A percentile compares a stretch with the other conserved stretches of the same genome.
Conservation (phyloP, 2,113 vertebrate genomes). For the Rhinichthys klamathensis region DNA sequence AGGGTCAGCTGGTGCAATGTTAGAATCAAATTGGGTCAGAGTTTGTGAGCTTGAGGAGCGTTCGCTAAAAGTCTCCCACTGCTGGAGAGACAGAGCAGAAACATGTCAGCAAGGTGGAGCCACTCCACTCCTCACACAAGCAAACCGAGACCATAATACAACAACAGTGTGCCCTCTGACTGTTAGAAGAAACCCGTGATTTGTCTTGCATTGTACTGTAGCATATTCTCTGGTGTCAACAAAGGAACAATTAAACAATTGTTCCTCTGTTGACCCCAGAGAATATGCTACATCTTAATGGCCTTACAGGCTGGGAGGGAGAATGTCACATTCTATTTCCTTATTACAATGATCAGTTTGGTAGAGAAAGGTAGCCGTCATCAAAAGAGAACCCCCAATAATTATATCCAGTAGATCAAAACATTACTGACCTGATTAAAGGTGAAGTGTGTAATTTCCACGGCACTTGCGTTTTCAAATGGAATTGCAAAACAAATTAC, state of each 20-base stretch:
- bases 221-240: not conserved
- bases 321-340: not conserved
- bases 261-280: not conserved
- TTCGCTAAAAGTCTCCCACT: slow-evolving; percentile 99
- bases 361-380: not conserved
- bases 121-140: slow-evolving; percentile 43
- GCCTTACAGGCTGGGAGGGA: not conserved
- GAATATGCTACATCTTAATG: not conserved
- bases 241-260: not conserved
- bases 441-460: not conserved
- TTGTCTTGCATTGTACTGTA: not conserved
- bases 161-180: slow-evolving; percentile 27
- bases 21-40: slow-evolving; percentile 99
- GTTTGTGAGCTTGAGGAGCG: slow-evolving; percentile 99
- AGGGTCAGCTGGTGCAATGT: slow-evolving; percentile 99
- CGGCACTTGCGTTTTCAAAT: not conserved
- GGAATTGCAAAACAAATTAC: not conserved
- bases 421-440: not conserved
- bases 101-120: slow-evolving; percentile 75
- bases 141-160: slow-evolving; percentile 45
- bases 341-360: not conserved
- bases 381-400: not conserved
- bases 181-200: slow-evolving; percentile 1
- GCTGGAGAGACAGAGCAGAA: slow-evolving; percentile 99
- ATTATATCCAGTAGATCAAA: not conserved